Base-by-base conservation (phyloP, 2,797 vertebrate species). In the Glossophaga mutica region DNA sequence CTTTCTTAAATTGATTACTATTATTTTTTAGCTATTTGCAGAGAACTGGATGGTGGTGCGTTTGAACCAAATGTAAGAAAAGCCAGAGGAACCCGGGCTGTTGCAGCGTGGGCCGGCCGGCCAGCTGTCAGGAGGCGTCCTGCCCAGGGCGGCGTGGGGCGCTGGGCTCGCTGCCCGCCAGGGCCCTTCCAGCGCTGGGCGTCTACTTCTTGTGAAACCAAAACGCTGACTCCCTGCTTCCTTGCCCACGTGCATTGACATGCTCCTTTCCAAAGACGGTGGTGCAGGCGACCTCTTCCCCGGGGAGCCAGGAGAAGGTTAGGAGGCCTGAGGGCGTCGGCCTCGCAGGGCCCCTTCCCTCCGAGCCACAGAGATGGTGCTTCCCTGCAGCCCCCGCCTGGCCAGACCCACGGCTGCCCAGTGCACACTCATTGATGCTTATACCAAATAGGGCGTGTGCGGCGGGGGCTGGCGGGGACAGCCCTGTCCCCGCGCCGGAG, bases 391-490 rank as follows among this genome's bases (percentile, higher is more conserved):
- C 90, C n/a, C 81, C 59, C 62, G 34, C 89, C 90, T 92, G 85
- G 46, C 89, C 76, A 81, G 52, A 68, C 83, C 82, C 68, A 46
- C 39, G 55, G 0, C 88, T 77, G 76, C 92, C 95, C 95, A 44
- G 39, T 74, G 39, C 57, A n/a, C 78, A 50, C 79, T 77, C 92
- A 57, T 19, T 62, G 87, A 89, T 88, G 95, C 92, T 97, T 78
- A 97, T 90, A 97, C 97, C 97, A 97, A 98, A 98, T 97, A 97
- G 88, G 95, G 95, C 88, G 26, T 59, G 89, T 87, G 86, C 7
- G 21, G 90, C 93, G 81, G 67, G 87, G 10, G 86, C 92, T 84
- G 90, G 65, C 37, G 62, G 93, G 85, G 95, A 78, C 87, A 70
- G n/a, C 87, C 62, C 62, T 2, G 19, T 86, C 78, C 85, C 94